phyloP scores from a whole-genome alignment of 2,797 vertebrate species.

The Myotis vivesi region DNA sequence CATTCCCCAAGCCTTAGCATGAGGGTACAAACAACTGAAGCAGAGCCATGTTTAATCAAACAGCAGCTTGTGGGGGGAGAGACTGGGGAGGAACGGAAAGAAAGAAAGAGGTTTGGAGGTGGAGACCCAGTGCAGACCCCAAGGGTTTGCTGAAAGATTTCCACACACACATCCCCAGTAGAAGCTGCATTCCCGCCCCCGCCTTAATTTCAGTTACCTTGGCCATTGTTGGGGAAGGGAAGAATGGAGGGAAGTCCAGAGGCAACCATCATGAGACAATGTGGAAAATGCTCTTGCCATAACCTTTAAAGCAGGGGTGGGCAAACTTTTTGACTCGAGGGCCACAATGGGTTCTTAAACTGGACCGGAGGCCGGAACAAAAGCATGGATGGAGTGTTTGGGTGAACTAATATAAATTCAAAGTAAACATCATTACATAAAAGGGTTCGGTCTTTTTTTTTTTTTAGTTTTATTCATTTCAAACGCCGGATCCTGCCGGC shows the following conservation, averaged over 20 bases:
- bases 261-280: not conserved
- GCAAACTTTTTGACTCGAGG: too few relatives aligned
- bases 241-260: not conserved
- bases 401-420: too few relatives aligned
- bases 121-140: not conserved
- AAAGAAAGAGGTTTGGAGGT: not conserved
- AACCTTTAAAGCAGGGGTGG: not conserved
- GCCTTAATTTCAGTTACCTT: not conserved
- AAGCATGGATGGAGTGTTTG: too few relatives aligned
- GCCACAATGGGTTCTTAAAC: too few relatives aligned
- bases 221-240: not conserved
- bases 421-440: too few relatives aligned
- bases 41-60: slow-evolving; percentile 52
- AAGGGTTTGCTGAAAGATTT: not conserved
- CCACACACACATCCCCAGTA: not conserved
- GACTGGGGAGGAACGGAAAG: not conserved
- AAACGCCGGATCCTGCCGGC: too few relatives aligned
- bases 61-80: not conserved
- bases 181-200: not conserved
- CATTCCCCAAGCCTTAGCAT: slow-evolving; percentile 54
- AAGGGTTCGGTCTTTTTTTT: too few relatives aligned
- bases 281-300: not conserved
- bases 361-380: too few relatives aligned
- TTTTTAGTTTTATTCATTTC: too few relatives aligned
- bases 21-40: not conserved